Evolutionary conservation across 1,140 invertebrate genomes (phyloP), one percentile per base, ranked within the genome.

Genomic region (Euwallacea fornicatus): DNA sequence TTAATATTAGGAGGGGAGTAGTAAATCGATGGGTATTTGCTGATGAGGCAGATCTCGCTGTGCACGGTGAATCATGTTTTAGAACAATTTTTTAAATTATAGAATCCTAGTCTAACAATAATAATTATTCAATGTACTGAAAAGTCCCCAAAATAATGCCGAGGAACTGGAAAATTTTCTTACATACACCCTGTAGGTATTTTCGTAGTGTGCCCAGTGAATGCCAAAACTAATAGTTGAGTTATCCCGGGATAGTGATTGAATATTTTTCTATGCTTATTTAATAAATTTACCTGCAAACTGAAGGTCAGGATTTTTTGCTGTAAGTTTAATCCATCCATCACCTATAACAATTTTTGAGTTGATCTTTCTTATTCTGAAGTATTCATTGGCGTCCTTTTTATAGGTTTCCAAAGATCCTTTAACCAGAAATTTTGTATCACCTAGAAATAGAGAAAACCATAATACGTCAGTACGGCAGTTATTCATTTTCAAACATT

Each of bases 271-370:
- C 21, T 1, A 33, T 33, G 1, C 21, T 33, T 33, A 33, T 53
- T 9, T 0, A 58, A 58, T 15, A 0, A 11, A 42, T 42, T 76
- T 79, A 86, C 84, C 84, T 74, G 83, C 78, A 60, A 82, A 80
- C 73, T 81, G 80, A 8, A 78, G 54, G 11, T 77, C 69, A n/a
- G 79, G 78, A 74, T 78, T 74, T 64, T 79, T 81, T 64, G 86
- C 72, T 67, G 83, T 79, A 67, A 89, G 75, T 64, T 82, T 84
- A n/a, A 89, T 83, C 56, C 85, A 85, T 16, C 86, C 88, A 75
- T 87, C 81, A 0, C 85, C 86, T 7, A 91, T 84, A 73, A 84
- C 86, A 15, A 89, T 80, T 79, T 90, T 89, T 2, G 86, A 83
- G 9, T 83, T 78, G 0, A 90, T 78, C 71, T 86, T 88, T 42